These are phyloP conservation scores for Nesoenas mayeri DNA, from an alignment of 2,113 vertebrate species.

Conservation along the genomic window DNA sequence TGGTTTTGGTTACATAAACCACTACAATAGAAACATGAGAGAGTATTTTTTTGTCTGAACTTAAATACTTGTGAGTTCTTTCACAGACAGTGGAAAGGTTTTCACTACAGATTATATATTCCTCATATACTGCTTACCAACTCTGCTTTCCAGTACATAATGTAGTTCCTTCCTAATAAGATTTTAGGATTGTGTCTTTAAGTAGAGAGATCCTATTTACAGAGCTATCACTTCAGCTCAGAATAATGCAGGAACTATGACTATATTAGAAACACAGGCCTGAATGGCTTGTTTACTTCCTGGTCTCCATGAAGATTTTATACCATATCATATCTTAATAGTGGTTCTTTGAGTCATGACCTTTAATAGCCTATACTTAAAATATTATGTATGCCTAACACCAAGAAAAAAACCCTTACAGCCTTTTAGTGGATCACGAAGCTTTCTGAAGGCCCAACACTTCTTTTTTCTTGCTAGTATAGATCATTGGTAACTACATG, in stretches of 20 bases:
- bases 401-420: not conserved
- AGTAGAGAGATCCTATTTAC: not conserved
- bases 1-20: not conserved
- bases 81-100: not conserved
- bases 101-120: not conserved
- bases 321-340: not conserved
- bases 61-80: not conserved
- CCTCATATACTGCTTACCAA: not conserved
- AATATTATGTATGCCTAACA: not conserved
- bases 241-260: not conserved
- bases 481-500: not conserved
- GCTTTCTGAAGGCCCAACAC: not conserved
- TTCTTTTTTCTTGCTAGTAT: not conserved
- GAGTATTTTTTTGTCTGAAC: not conserved
- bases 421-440: not conserved
- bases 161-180: not conserved
- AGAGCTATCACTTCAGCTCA: not conserved
- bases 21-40: not conserved
- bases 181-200: not conserved
- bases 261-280: not conserved
- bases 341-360: not conserved
- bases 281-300: not conserved
- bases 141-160: not conserved
- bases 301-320: not conserved
- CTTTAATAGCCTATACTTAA: not conserved